phyloP scores from a whole-genome alignment of 2,888 invertebrate species.

The Volucella inanis region DNA sequence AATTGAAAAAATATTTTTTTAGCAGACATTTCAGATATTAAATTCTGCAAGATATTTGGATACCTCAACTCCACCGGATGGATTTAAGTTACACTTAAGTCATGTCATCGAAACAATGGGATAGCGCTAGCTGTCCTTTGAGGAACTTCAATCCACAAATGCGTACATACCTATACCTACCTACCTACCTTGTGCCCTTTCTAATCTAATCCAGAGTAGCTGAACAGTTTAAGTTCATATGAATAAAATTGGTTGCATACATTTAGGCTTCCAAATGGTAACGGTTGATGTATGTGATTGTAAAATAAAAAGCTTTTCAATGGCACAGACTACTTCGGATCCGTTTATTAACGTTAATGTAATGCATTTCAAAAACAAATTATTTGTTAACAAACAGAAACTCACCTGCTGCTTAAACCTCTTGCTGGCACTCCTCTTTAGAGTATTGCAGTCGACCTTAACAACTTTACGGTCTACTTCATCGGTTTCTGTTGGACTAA shows the following conservation, averaged over 20 bases:
- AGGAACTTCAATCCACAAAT: too few relatives aligned
- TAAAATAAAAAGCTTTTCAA: conserved; percentile 1
- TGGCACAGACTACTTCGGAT: background rate
- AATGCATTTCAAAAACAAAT: background rate
- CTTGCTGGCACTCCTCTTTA: conserved; percentile 91
- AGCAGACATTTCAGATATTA: too few relatives aligned
- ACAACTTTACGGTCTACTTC: conserved; percentile 80
- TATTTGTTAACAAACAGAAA: background rate
- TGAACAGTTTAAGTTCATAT: background rate
- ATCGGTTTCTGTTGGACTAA: conserved; percentile 76
- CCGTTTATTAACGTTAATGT: background rate
- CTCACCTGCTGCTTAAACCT: conserved; percentile 86
- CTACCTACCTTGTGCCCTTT: too few relatives aligned
- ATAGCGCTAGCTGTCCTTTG: too few relatives aligned
- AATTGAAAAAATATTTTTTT: too few relatives aligned
- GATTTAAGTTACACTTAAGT: too few relatives aligned
- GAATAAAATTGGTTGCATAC: background rate
- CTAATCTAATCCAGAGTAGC: background rate
- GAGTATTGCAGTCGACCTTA: conserved; percentile 87
- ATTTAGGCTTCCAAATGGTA: background rate
- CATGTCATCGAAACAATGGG: too few relatives aligned
- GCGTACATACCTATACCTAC: too few relatives aligned
- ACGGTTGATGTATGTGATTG: background rate
- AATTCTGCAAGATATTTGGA: too few relatives aligned
- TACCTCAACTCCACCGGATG: too few relatives aligned